Evolutionary conservation across 2,888 invertebrate species (phyloP).

Genomic region (Cryptops parisi): DNA sequence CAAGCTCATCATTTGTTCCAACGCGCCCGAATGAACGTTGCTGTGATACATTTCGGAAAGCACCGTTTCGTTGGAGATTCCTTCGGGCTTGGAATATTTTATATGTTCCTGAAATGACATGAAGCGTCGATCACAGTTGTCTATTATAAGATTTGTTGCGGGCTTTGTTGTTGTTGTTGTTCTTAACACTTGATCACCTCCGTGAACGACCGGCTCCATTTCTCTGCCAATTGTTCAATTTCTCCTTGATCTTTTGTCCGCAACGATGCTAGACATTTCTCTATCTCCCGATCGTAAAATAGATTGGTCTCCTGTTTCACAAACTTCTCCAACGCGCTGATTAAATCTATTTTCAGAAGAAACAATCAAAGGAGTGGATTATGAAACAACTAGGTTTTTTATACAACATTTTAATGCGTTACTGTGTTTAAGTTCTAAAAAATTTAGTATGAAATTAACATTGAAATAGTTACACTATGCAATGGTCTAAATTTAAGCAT

Average conservation of each 20-base stretch:
- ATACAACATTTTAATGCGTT: background rate
- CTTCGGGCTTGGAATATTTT: constrained; percentile 65
- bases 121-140: background rate
- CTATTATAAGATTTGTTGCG: background rate
- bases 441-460: too few relatives aligned
- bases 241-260: constrained; percentile 41
- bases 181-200: constrained; percentile 32
- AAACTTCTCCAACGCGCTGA: constrained; percentile 45
- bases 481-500: too few relatives aligned
- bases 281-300: constrained; percentile 49
- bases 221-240: constrained; percentile 57
- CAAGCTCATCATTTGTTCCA: constrained; percentile 73
- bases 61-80: constrained; percentile 68
- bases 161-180: background rate
- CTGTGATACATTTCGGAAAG: constrained; percentile 73
- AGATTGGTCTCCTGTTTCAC: constrained; percentile 49
- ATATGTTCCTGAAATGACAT: constrained; percentile 47
- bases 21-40: constrained; percentile 65
- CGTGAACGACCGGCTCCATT: constrained; percentile 64
- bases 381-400: background rate
- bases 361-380: constrained; percentile 20
- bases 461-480: too few relatives aligned
- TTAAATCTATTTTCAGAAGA: constrained; percentile 38
- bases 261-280: constrained; percentile 33
- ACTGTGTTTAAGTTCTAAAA: too few relatives aligned